These are phyloP conservation scores for Phyllostomus hastatus DNA, from an alignment of 2,113 vertebrate genomes.

Conservation along the genomic window DNA sequence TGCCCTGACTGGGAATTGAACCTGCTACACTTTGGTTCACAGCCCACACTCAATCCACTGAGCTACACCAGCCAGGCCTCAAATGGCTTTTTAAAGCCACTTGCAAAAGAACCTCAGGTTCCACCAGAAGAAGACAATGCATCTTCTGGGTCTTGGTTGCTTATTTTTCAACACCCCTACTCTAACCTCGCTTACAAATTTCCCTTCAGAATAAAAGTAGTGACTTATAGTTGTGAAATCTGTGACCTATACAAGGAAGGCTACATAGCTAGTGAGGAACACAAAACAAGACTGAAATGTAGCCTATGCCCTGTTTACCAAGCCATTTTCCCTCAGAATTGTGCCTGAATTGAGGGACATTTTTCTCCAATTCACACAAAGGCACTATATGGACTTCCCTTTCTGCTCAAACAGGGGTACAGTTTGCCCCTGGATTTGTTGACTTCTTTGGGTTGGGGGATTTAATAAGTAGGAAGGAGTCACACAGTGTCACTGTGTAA, in stretches of 20 bases:
- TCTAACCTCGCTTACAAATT: neutral
- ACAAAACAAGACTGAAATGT: neutral
- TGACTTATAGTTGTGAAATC: neutral
- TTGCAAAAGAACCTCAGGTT: neutral
- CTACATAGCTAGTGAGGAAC: neutral
- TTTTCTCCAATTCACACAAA: neutral
- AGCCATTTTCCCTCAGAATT: neutral
- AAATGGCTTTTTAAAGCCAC: neutral
- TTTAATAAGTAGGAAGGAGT: neutral
- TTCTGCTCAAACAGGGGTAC: neutral
- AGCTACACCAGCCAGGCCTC: no score
- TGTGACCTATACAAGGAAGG: neutral
- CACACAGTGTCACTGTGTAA: neutral
- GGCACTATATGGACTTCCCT: neutral
- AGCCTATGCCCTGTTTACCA: neutral
- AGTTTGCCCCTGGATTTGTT: neutral
- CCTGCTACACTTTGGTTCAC: no score
- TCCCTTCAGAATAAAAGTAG: neutral
- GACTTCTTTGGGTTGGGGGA: neutral
- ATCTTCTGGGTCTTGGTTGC: neutral
- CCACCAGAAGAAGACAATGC: neutral
- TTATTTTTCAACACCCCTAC: neutral
- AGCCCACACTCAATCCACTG: no score
- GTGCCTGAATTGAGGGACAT: neutral
- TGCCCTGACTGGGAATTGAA: no score